Evolutionary conservation across 2,113 vertebrate species (phyloP).

Genomic region (Oophaga pumilio): DNA sequence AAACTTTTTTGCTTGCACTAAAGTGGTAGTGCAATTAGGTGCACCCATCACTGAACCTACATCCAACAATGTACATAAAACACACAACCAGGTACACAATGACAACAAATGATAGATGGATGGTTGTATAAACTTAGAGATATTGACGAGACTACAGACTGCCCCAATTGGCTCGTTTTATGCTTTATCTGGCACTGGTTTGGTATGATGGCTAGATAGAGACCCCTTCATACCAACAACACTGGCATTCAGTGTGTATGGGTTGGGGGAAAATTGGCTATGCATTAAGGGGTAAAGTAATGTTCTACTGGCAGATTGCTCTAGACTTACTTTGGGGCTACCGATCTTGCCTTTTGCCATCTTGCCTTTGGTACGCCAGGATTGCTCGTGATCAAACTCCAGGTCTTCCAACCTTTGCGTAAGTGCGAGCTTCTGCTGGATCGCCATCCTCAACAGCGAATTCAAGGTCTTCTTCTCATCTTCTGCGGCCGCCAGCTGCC

Average conservation of each 20-base stretch:
- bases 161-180: constrained; percentile 61
- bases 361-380: constrained; percentile 87
- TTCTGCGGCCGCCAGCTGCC: constrained; percentile 95
- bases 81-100: background rate
- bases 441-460: constrained; percentile 95
- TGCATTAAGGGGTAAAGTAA: constrained; percentile 79
- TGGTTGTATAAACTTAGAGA: background rate
- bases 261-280: constrained; percentile 76
- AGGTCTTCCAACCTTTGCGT: constrained; percentile 97
- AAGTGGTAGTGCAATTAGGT: background rate
- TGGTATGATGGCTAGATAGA: constrained; percentile 71
- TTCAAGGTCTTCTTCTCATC: constrained; percentile 99
- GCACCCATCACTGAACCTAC: background rate
- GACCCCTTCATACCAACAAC: constrained; percentile 81
- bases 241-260: constrained; percentile 76
- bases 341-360: constrained; percentile 89
- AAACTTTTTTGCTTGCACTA: background rate
- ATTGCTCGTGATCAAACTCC: constrained; percentile 98
- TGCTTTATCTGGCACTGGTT: constrained; percentile 70
- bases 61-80: background rate
- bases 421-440: constrained; percentile 97
- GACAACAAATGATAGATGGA: background rate
- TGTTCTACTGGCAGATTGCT: constrained; percentile 74
- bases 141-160: background rate
- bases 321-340: constrained; percentile 96